Conservation (phyloP, 2,113 vertebrate species). For the Gopherus flavomarginatus region DNA sequence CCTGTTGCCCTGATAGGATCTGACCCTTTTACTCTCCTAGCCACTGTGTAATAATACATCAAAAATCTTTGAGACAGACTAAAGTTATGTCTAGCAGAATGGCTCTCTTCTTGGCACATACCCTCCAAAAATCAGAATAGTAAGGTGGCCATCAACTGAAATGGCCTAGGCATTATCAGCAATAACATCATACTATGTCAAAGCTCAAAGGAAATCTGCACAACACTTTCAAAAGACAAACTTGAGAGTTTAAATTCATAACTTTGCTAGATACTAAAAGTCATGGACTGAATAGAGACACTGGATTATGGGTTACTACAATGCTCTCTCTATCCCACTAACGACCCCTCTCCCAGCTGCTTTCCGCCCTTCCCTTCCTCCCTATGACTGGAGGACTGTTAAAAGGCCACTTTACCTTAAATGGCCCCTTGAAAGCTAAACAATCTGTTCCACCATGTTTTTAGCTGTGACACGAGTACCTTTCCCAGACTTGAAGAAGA, state of each 20-base stretch:
- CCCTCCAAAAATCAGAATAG: neutral
- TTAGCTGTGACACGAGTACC: neutral
- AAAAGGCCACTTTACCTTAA: no score
- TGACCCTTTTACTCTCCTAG: neutral
- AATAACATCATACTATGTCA: neutral
- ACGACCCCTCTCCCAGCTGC: neutral
- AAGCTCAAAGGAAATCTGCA: neutral
- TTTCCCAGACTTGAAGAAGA: neutral
- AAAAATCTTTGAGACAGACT: neutral
- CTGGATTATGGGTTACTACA: neutral
- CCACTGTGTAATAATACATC: neutral
- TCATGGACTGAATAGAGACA: neutral
- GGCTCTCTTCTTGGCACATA: neutral
- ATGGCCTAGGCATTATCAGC: neutral
- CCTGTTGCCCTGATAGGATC: neutral
- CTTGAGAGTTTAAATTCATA: neutral
- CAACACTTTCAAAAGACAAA: neutral
- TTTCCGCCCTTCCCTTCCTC: no score
- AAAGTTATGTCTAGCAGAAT: accelerated
- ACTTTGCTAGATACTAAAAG: neutral
- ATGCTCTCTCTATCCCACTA: neutral
- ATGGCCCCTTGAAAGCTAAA: neutral
- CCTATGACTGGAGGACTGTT: no score
- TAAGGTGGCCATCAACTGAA: neutral
- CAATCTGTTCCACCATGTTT: neutral